Evolutionary conservation across 2,113 vertebrate genomes (phyloP), one percentile per base, ranked within the genome.

Genomic region (Macheiramphus alcinus): DNA sequence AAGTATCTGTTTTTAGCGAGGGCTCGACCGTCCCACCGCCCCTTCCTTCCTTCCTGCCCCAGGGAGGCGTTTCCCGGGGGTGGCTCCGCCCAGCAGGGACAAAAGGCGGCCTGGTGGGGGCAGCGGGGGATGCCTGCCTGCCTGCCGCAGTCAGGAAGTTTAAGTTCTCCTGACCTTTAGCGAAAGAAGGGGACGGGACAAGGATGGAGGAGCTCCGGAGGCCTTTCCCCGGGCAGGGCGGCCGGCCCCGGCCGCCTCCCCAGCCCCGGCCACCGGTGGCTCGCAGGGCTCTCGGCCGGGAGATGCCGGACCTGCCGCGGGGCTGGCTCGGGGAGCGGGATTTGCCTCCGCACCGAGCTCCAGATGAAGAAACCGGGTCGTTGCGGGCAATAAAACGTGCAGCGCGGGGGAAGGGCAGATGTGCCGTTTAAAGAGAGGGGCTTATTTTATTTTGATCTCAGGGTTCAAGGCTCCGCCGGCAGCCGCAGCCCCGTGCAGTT

Each of bases 81-180:
- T n/a, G 80, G 68, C 94, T 93, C 95, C 94, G 88, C 95, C 96
- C 97, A 52, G 86, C 65, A 52, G 31, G 88, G 53, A 75, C 91
- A n/a, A 84, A 90, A 83, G 72, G 81, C 63, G 50, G 7, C 61
- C 40, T 19, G 48, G n/a, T 27, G 16, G n/a, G 40, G 68, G 7
- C 16, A 19, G 70, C 22, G 8, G 78, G 31, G 26, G 50, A 29
- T n/a, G 66, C 63, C 56, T 38, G 50, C 50, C 50, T 9, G 50
- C 50, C 47, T 26, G 14, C 50, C 10, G 45, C 40, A 58, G 80
- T 17, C 89, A 58, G 90, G 67, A 93, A 85, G 72, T 59, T 66
- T 63, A 27, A 85, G n/a, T 48, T 26, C 80, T 56, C 62, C 78
- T 71, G 85, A 72, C 70, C 81, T 91, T 72, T 34, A 52, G 52